Base-by-base conservation (phyloP, 2,888 invertebrate species). In the Nomada ruficornis region DNA sequence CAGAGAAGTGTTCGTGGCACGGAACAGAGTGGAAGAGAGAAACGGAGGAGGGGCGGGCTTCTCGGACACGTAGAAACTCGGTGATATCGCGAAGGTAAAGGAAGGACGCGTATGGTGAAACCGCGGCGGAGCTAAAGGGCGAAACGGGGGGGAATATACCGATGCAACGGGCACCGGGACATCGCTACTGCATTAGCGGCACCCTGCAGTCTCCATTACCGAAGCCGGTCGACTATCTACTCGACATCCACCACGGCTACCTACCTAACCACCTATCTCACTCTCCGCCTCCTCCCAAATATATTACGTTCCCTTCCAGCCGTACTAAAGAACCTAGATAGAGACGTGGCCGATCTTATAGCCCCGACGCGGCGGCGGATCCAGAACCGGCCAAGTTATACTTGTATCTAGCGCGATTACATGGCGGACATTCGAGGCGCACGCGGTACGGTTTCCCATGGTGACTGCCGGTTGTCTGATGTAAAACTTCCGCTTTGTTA, bases 101-200 rank as follows among this genome's bases (percentile, higher is more conserved):
- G 23, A 55, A 86, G 82, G 77, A 81, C 77, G 73, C 74, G 84
- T 63, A 77, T 72, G 74, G 79, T 77, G 23, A 52, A 82, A 86
- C 84, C 83, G 65, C 84, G 82, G 73, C 57, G 78, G 65, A 63
- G 84, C 77, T 29, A 85, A 74, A 79, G 76, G 85, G 77, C 80
- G 76, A 70, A 83, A 73, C 73, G 75, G 77, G 80, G 77, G 78
- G 83, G 84, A 84, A 83, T 88, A 88, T 88, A 88, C 89, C 89
- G 88, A 89, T 88, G 89, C 87, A 85, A 86, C 20, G 84, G 86
- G 89, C 83, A 83, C 85, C 86, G 87, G 89, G 93, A 94, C 94
- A 94, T 94, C 93, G 94, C 94, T 94, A 94, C 94, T 94, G 94
- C 94, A 94, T 94, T 94, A 94, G 93, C 93, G 93, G 93, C 93